These are phyloP conservation scores for Chymomyza caudatula DNA, from an alignment of 2,888 invertebrate genomes.

Conservation along the genomic window DNA sequence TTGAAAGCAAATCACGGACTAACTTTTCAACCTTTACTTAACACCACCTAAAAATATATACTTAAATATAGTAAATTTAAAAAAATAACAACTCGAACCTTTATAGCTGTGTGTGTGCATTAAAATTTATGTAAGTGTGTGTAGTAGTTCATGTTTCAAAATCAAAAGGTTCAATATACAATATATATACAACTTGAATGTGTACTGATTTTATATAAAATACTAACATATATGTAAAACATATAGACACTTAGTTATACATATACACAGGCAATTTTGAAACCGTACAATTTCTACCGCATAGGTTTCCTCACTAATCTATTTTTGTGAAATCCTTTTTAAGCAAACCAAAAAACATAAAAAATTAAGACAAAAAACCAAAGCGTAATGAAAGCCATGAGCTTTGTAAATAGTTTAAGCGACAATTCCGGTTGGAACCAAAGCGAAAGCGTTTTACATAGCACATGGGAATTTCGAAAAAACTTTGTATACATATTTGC, in stretches of 20 bases:
- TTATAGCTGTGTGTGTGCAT: conserved; percentile 5
- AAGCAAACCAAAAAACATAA: conserved; percentile 7
- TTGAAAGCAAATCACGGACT: neutral
- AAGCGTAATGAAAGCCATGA: neutral
- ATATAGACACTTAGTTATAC: conserved; percentile 50
- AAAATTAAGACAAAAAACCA: neutral
- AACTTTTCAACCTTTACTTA: neutral
- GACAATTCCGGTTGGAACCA: neutral
- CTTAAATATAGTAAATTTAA: conserved; percentile 29
- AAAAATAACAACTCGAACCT: neutral
- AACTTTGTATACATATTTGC: conserved; percentile 20
- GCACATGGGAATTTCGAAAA: neutral
- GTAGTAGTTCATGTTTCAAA: conserved; percentile 37
- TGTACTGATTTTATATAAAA: conserved; percentile 67
- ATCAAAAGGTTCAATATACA: conserved; percentile 18
- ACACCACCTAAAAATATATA: conserved; percentile 56
- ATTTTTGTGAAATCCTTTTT: conserved; percentile 65
- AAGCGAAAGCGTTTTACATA: conserved; percentile 5
- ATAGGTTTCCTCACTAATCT: conserved; percentile 57
- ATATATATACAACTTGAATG: conserved; percentile 42
- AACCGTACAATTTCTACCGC: conserved; percentile 31
- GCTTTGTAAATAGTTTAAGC: neutral
- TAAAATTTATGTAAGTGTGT: conserved; percentile 28
- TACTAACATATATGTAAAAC: conserved; percentile 15
- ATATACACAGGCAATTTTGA: conserved; percentile 30